Percentiles rank a stretch among this genome's conserved stretches.
These are phyloP conservation scores for Monodelphis domestica DNA, from an alignment of 2,797 vertebrate species.

Conservation along the genomic window DNA sequence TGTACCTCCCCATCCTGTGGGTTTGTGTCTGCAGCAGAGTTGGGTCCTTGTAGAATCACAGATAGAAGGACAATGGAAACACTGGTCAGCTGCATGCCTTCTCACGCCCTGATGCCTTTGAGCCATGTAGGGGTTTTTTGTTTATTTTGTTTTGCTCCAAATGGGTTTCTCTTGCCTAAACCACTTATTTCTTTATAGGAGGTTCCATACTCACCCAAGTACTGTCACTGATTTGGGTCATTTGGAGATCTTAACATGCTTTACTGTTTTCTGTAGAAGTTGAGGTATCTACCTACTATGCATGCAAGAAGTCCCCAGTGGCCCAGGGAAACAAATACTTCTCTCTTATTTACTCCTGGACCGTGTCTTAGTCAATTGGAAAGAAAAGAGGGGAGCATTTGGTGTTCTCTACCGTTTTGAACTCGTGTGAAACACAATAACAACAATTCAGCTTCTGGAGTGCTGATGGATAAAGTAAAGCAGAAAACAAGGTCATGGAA, in stretches of 20 bases:
- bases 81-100: neutral
- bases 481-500: neutral
- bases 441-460: neutral
- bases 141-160: neutral
- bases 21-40: neutral
- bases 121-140: neutral
- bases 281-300: neutral
- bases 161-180: neutral
- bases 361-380: neutral
- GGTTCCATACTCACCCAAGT: neutral
- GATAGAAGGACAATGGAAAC: neutral
- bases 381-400: neutral
- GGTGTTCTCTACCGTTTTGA: neutral
- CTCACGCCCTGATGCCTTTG: neutral
- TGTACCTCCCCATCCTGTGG: neutral
- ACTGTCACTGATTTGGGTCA: neutral
- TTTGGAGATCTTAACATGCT: neutral
- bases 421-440: neutral
- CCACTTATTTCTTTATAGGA: neutral
- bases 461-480: neutral
- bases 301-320: neutral
- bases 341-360: neutral
- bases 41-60: neutral
- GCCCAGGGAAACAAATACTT: neutral
- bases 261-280: neutral